Evolutionary conservation across 2,113 vertebrate genomes (phyloP).

Genomic region (Bujurquina vittata): DNA sequence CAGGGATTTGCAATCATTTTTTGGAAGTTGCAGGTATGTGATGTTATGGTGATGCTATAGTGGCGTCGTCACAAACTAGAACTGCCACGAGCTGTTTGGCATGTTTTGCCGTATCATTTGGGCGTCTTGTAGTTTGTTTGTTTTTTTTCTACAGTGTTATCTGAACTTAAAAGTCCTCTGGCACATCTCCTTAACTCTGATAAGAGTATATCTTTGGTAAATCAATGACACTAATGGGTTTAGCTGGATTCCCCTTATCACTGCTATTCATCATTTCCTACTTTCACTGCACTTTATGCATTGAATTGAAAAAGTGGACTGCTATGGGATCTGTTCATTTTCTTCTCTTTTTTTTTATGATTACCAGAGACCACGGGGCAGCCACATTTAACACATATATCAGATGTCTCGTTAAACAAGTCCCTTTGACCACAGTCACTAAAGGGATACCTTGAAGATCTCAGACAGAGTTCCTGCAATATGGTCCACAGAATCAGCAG

Average conservation of each 20-base stretch:
- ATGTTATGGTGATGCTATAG: neutral
- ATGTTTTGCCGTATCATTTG: neutral
- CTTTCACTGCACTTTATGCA: neutral
- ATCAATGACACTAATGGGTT: slow-evolving; percentile 22
- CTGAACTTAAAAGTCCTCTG: neutral
- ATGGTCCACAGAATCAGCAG: neutral
- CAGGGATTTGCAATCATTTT: neutral
- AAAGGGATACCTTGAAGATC: slow-evolving; percentile 15
- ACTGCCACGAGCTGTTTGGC: neutral
- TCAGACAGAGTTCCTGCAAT: neutral
- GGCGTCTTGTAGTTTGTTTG: neutral
- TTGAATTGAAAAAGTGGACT: neutral
- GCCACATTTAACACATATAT: neutral
- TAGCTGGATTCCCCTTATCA: slow-evolving; percentile 3
- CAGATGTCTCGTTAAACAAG: slow-evolving; percentile 4
- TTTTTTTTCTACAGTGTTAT: neutral
- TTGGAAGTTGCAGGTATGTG: neutral
- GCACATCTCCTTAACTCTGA: neutral
- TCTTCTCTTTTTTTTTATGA: neutral
- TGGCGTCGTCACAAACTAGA: neutral
- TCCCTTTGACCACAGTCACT: neutral
- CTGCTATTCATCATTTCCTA: neutral
- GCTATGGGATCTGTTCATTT: neutral
- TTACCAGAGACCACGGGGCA: neutral
- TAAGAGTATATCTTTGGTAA: neutral